These are phyloP conservation scores for Ophioninae sp. DNA, from an alignment of 2,888 invertebrate genomes.

Conservation along the genomic window DNA sequence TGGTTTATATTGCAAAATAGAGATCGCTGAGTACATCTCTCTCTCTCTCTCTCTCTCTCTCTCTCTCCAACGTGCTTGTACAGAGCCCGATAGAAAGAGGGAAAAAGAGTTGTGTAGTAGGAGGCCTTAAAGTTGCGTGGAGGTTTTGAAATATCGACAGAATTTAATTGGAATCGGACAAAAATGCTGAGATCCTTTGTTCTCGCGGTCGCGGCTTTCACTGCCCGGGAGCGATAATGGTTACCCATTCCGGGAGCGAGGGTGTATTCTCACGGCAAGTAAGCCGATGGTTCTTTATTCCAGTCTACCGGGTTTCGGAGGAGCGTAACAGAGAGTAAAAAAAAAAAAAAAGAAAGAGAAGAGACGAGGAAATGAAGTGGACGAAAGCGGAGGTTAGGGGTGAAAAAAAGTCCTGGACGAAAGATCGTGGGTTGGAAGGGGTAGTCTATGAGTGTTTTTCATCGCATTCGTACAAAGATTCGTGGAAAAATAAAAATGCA, in stretches of 20 bases:
- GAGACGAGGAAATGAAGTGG: constrained; percentile 13
- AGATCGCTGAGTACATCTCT: not conserved
- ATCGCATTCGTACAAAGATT: not conserved
- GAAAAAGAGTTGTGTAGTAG: constrained; percentile 43
- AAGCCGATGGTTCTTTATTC: constrained; percentile 38
- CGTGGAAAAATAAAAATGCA: not conserved
- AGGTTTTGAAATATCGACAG: constrained; percentile 57
- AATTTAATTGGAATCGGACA: constrained; percentile 65
- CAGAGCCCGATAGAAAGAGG: constrained; percentile 8
- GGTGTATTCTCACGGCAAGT: constrained; percentile 42
- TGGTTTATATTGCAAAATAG: not conserved
- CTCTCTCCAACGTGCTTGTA: not conserved
- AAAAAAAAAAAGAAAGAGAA: constrained; percentile 9
- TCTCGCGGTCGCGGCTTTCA: constrained; percentile 39
- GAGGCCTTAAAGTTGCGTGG: constrained; percentile 24
- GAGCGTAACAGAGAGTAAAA: constrained; percentile 15
- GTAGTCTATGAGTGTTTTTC: not conserved
- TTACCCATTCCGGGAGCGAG: not conserved
- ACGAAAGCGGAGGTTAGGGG: not conserved
- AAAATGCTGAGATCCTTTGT: constrained; percentile 64
- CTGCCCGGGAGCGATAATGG: constrained; percentile 24
- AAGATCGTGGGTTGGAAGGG: not conserved
- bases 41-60: not conserved
- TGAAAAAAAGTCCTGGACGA: constrained; percentile 3
- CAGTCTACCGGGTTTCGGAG: constrained; percentile 36